A percentile compares a stretch with the other conserved stretches of the same genome.
These are phyloP conservation scores for Equus przewalskii DNA, from an alignment of 2,113 vertebrate species.

Conservation along the genomic window DNA sequence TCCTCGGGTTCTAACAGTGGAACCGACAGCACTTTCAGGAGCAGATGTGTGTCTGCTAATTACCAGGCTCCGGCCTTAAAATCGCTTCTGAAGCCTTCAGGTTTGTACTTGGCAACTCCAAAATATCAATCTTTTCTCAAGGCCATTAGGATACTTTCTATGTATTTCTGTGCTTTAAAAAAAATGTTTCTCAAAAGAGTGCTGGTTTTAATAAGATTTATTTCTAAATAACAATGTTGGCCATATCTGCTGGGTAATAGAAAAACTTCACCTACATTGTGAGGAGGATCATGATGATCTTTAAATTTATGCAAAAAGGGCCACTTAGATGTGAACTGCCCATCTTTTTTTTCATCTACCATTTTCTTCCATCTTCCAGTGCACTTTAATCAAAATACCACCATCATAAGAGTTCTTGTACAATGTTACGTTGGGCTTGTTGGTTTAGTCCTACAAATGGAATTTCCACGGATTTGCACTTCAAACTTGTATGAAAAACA, in stretches of 20 bases:
- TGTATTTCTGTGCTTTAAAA: neutral
- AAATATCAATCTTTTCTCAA: neutral
- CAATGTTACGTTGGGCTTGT: conserved; percentile 86
- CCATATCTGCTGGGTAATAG: neutral
- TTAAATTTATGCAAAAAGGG: neutral
- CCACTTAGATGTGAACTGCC: neutral
- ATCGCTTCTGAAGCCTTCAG: neutral
- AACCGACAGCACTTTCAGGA: neutral
- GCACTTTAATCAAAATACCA: conserved; percentile 88
- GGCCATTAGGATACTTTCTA: neutral
- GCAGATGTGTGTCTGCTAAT: neutral
- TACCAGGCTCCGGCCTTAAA: neutral
- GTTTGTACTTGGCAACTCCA: neutral
- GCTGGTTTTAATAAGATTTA: neutral
- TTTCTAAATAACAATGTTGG: neutral
- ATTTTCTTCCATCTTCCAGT: conserved; percentile 77
- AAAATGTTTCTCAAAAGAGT: neutral
- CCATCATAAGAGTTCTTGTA: conserved; percentile 79
- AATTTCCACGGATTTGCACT: conserved; percentile 85
- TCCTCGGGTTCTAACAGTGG: neutral
- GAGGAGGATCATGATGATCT: neutral
- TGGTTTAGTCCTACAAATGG: conserved; percentile 86
- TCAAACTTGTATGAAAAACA: conserved; percentile 90
- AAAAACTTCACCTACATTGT: neutral
- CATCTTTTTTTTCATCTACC: conserved; percentile 64